These are phyloP conservation scores for Sapayoa aenigma DNA, from an alignment of 2,113 vertebrate genomes.

Conservation along the genomic window DNA sequence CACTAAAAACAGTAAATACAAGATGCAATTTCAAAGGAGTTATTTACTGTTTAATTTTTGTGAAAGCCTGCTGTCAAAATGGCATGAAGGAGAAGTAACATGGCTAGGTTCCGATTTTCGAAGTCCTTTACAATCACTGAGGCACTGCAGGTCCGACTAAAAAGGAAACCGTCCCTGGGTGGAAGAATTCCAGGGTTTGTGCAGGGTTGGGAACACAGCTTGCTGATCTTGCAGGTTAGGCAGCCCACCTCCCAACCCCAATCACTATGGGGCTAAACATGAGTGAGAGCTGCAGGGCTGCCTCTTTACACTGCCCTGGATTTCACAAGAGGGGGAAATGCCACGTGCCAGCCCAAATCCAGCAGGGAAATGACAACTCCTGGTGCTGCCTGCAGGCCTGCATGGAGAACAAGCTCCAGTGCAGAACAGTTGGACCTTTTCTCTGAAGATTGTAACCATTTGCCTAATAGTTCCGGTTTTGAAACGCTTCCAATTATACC, in stretches of 20 bases:
- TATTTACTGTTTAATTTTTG: slow-evolving; percentile 49
- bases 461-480: slow-evolving; percentile 10
- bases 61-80: slow-evolving; percentile 53
- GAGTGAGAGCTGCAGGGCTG: background rate
- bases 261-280: background rate
- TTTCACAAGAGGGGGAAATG: background rate
- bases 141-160: slow-evolving; percentile 50
- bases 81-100: slow-evolving; percentile 26
- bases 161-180: slow-evolving; percentile 49
- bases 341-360: background rate
- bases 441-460: slow-evolving; percentile 36
- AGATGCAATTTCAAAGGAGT: slow-evolving; percentile 30
- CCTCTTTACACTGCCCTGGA: background rate
- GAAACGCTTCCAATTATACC: slow-evolving; percentile 23
- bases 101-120: background rate
- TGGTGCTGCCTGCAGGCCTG: background rate
- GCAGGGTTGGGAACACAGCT: background rate
- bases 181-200: slow-evolving; percentile 31
- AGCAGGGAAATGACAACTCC: background rate
- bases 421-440: background rate
- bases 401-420: background rate
- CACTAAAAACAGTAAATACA: slow-evolving; percentile 5
- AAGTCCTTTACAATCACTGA: slow-evolving; percentile 52
- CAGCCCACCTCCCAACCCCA: background rate
- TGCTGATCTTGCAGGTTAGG: background rate